phyloP scores from a whole-genome alignment of 2,113 vertebrate species.

The Dendrocopos noguchii region DNA sequence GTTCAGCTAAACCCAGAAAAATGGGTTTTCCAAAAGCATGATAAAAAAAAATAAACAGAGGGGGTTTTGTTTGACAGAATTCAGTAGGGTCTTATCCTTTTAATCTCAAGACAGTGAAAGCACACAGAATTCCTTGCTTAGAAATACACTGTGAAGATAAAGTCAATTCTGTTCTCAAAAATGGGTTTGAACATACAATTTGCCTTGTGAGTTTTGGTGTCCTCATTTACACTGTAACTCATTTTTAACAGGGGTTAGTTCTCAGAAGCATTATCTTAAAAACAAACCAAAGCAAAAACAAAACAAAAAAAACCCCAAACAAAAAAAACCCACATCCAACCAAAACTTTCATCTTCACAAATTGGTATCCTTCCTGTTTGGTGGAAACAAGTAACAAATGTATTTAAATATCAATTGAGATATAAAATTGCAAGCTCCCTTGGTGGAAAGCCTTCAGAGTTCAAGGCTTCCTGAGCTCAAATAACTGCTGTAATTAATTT shows the following conservation, averaged over 20 bases:
- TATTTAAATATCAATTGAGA: background rate
- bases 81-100: background rate
- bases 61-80: background rate
- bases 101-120: background rate
- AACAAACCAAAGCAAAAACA: background rate
- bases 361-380: background rate
- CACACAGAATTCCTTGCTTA: background rate
- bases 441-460: background rate
- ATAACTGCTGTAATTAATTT: background rate
- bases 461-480: background rate
- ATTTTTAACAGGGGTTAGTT: background rate
- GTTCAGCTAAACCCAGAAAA: background rate
- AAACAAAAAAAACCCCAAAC: no score
- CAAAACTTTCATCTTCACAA: background rate
- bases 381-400: background rate
- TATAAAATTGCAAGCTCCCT: background rate
- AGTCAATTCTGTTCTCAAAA: background rate
- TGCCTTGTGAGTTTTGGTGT: background rate
- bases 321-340: background rate
- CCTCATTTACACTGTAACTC: background rate
- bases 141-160: background rate
- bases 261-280: background rate
- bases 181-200: background rate
- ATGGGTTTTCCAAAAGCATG: background rate
- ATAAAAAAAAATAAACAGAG: background rate